Conservation (phyloP, 2,797 vertebrate genomes). For the Pipistrellus kuhlii region DNA sequence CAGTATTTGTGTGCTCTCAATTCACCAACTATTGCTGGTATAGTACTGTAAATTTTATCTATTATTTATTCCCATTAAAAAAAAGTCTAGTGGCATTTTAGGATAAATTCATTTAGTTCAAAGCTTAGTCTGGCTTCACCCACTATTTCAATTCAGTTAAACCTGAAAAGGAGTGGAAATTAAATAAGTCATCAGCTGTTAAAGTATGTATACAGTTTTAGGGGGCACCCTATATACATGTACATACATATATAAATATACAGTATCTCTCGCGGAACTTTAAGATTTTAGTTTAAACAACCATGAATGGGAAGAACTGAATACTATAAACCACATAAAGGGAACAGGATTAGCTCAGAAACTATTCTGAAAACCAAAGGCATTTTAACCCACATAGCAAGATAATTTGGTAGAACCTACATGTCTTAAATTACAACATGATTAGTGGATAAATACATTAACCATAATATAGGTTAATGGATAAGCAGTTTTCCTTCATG, state of each 20-base stretch:
- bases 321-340: neutral
- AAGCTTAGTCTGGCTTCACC: neutral
- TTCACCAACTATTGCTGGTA: neutral
- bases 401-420: neutral
- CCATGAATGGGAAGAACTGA: neutral
- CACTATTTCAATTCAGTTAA: neutral
- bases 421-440: slow-evolving; percentile 35
- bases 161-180: neutral
- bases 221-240: neutral
- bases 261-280: neutral
- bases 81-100: neutral
- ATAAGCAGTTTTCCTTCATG: neutral
- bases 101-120: neutral
- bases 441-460: slow-evolving; percentile 79
- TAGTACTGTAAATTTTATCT: neutral
- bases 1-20: neutral
- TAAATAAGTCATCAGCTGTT: neutral
- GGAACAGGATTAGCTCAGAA: slow-evolving; percentile 17
- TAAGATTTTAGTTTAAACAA: slow-evolving; percentile 1
- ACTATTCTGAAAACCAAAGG: neutral
- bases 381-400: slow-evolving; percentile 35
- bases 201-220: neutral
- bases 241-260: neutral
- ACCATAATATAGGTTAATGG: slow-evolving; percentile 47
- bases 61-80: neutral